phyloP scores from a whole-genome alignment of 2,797 vertebrate genomes.

The Cercopithecus hamlyni region DNA sequence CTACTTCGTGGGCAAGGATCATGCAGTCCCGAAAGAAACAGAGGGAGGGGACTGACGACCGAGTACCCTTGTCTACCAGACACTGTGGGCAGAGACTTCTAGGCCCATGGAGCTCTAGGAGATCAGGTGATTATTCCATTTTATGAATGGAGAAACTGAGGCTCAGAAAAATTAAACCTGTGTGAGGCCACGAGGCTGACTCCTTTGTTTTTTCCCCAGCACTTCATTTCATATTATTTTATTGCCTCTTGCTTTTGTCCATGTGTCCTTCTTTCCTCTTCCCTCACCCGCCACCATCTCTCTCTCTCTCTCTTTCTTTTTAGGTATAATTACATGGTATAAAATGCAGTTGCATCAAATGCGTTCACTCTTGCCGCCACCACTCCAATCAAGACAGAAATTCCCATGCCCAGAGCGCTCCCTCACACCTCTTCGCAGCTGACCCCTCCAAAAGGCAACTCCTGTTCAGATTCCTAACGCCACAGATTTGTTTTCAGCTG shows the following conservation, averaged over 20 bases:
- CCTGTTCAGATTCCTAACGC: neutral
- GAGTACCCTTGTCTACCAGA: accelerated
- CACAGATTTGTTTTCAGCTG: accelerated
- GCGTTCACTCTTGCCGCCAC: neutral
- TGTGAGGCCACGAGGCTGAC: accelerated
- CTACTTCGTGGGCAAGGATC: neutral
- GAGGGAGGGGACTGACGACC: neutral
- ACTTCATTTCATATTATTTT: accelerated
- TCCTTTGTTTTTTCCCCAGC: neutral
- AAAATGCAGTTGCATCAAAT: neutral
- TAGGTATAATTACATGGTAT: neutral
- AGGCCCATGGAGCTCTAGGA: neutral
- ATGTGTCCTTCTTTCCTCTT: neutral
- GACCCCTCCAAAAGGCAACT: neutral
- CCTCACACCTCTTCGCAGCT: accelerated
- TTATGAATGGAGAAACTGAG: neutral
- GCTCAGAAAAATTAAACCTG: neutral
- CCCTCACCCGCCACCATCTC: neutral
- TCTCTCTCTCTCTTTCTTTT: neutral
- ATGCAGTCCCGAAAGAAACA: neutral
- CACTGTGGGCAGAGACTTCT: neutral
- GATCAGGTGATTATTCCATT: neutral
- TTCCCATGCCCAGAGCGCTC: neutral
- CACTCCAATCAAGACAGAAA: accelerated
- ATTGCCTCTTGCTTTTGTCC: no score